A percentile compares a stretch with the other conserved stretches of the same genome.
phyloP scores from a whole-genome alignment of 1,140 invertebrate species.

The Caerostris darwini region DNA sequence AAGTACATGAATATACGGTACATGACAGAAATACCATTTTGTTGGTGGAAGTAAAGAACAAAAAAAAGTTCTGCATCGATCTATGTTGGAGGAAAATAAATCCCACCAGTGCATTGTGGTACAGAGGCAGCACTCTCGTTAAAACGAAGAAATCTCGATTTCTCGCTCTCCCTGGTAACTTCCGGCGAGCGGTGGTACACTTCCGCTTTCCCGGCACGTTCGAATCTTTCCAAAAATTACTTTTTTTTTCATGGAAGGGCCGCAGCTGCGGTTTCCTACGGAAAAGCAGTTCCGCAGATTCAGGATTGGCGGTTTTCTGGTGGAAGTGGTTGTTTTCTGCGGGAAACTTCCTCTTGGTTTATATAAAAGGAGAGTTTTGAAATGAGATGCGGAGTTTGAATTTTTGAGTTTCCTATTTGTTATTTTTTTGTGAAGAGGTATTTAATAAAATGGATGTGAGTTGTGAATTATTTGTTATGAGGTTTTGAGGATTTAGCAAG shows the following conservation, averaged over 20 bases:
- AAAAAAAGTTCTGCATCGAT: neutral
- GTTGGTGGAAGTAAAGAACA: neutral
- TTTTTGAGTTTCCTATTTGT: too few relatives aligned
- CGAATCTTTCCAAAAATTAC: constrained; percentile 8
- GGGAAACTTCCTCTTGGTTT: neutral
- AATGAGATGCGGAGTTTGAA: too few relatives aligned
- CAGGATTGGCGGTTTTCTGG: neutral
- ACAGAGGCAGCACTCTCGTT: neutral
- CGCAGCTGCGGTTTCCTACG: neutral
- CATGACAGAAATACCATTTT: neutral
- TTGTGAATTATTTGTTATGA: too few relatives aligned
- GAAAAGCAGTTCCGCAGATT: constrained; percentile 1
- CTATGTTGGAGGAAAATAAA: neutral
- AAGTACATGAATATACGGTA: too few relatives aligned
- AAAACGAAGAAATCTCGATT: constrained; percentile 26
- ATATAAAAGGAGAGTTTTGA: too few relatives aligned
- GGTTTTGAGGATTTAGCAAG: too few relatives aligned
- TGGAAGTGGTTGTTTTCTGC: neutral
- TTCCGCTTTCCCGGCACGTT: constrained; percentile 41
- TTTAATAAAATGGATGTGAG: too few relatives aligned
- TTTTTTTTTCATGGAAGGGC: neutral
- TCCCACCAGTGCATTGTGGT: neutral
- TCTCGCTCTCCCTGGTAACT: constrained; percentile 3
- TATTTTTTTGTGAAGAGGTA: too few relatives aligned
- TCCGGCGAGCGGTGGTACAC: neutral